Percentiles rank a stretch among this genome's conserved stretches.
These are phyloP conservation scores for Megastigmus dorsalis DNA, from an alignment of 2,888 invertebrate genomes.

Conservation along the genomic window DNA sequence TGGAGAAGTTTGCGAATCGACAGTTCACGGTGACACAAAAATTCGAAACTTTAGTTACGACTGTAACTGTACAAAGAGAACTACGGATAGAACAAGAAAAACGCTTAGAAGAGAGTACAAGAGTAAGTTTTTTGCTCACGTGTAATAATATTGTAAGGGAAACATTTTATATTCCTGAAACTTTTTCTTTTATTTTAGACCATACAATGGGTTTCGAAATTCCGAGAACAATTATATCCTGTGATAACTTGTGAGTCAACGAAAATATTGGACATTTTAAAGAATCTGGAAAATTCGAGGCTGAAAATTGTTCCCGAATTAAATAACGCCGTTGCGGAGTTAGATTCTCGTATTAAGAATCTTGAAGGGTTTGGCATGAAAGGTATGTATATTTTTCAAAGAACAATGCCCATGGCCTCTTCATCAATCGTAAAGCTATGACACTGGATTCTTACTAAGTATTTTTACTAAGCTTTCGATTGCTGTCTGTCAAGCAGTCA, in stretches of 20 bases:
- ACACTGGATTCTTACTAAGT: too few relatives aligned
- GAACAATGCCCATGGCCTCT: too few relatives aligned
- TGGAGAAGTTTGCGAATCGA: constrained; percentile 81
- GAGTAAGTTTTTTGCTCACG: constrained; percentile 73
- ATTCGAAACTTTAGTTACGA: constrained; percentile 84
- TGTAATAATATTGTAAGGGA: not conserved
- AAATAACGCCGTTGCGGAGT: constrained; percentile 80
- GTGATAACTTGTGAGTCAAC: constrained; percentile 81
- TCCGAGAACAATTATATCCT: constrained; percentile 85
- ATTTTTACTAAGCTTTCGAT: too few relatives aligned
- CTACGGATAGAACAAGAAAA: constrained; percentile 75
- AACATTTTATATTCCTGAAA: not conserved
- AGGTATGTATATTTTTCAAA: constrained; percentile 25
- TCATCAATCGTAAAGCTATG: too few relatives aligned
- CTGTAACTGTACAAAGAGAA: constrained; percentile 76
- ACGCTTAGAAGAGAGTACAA: constrained; percentile 71
- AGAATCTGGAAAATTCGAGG: constrained; percentile 78
- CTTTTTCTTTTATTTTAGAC: constrained; percentile 75
- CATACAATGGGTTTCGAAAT: constrained; percentile 80
- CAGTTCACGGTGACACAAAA: constrained; percentile 81
- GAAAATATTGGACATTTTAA: constrained; percentile 77
- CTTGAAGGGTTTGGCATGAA: constrained; percentile 77
- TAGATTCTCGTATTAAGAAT: constrained; percentile 81
- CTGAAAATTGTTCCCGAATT: constrained; percentile 78
- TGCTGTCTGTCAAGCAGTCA: too few relatives aligned